These are phyloP conservation scores for Cryptocheilus praepositus DNA, from an alignment of 2,888 invertebrate species.

Conservation along the genomic window DNA sequence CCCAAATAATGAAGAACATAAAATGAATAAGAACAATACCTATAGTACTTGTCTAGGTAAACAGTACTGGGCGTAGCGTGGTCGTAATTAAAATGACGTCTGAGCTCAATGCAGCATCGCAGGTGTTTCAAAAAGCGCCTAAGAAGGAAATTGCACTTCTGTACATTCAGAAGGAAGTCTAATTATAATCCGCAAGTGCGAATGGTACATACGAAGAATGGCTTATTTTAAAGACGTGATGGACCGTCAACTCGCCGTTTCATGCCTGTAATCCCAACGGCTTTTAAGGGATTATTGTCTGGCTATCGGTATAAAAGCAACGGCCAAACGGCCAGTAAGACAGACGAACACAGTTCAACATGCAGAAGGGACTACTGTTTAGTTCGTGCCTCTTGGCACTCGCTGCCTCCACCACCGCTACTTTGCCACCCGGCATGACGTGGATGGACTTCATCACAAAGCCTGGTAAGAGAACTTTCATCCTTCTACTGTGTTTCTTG, in stretches of 20 bases:
- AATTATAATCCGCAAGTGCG: constrained; percentile 63
- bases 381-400: constrained; percentile 48
- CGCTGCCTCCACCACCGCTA: constrained; percentile 36
- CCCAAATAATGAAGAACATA: too few relatives aligned
- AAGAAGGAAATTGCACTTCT: constrained; percentile 46
- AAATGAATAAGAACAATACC: too few relatives aligned
- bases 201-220: constrained; percentile 30
- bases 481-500: too few relatives aligned
- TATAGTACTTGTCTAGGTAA: too few relatives aligned
- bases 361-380: constrained; percentile 54
- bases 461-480: constrained; percentile 43
- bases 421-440: constrained; percentile 53
- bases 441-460: constrained; percentile 52
- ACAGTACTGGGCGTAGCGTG: too few relatives aligned
- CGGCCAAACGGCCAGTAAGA: background rate
- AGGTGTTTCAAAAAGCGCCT: background rate
- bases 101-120: too few relatives aligned
- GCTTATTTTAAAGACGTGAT: constrained; percentile 50
- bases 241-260: constrained; percentile 19
- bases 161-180: constrained; percentile 30
- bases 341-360: constrained; percentile 46
- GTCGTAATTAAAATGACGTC: too few relatives aligned
- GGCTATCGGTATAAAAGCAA: constrained; percentile 55
- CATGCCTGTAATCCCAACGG: constrained; percentile 41
- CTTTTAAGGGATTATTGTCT: constrained; percentile 53